Evolutionary conservation across 2,113 vertebrate genomes (phyloP).

Genomic region (Lutjanus erythropterus): DNA sequence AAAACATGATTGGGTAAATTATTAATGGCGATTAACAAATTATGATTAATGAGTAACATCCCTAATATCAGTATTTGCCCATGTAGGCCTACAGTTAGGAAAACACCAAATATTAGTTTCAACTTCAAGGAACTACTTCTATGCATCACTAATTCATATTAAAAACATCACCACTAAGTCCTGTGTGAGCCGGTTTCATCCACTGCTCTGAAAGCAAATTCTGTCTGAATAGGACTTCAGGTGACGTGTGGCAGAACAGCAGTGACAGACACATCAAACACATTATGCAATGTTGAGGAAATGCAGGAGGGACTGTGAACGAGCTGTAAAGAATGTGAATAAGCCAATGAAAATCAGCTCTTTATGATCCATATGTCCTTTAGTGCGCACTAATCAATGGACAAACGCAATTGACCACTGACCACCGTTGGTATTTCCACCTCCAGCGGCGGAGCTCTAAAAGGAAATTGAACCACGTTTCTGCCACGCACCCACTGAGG

Average conservation of each 20-base stretch:
- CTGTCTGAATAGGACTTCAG: neutral
- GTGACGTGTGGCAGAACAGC: constrained; percentile 20
- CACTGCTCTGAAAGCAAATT: neutral
- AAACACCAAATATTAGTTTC: neutral
- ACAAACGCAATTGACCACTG: constrained; percentile 75
- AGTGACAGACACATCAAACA: constrained; percentile 23
- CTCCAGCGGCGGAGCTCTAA: constrained; percentile 75
- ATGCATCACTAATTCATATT: neutral
- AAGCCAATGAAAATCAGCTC: constrained; percentile 30
- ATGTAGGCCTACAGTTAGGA: neutral
- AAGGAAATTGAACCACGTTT: constrained; percentile 82
- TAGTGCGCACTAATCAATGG: constrained; percentile 71
- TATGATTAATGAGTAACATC: too few species aligned
- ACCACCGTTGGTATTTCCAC: constrained; percentile 78
- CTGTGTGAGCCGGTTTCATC: neutral
- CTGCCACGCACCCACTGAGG: constrained; percentile 78
- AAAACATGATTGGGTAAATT: too few species aligned
- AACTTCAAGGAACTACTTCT: neutral
- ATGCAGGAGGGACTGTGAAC: neutral
- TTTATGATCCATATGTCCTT: constrained; percentile 74
- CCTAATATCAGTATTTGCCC: neutral
- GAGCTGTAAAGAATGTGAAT: constrained; percentile 26
- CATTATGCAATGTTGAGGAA: constrained; percentile 24
- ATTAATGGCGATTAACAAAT: too few species aligned
- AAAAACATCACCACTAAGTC: neutral